Evolutionary conservation across 2,888 invertebrate species (phyloP), one percentile per base, ranked within the genome.

Genomic region (Epicampocera succincta): DNA sequence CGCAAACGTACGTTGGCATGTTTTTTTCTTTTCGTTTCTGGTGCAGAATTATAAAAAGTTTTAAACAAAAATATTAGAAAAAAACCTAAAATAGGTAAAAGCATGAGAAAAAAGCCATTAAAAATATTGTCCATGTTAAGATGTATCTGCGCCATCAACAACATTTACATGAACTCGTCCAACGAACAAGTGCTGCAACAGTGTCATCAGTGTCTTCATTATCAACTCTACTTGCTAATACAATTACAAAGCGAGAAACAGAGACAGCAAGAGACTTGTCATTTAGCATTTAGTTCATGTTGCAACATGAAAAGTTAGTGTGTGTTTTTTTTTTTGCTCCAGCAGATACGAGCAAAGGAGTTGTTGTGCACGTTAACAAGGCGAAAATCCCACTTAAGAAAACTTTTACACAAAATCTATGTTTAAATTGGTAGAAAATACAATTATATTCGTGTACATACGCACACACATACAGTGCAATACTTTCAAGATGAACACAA

Each of bases 381-480:
- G 65, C 54, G 74, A 60, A 82, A 82, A 82, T 82, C 74, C 74
- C 78, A 82, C 82, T 82, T 82, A 78, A 71, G 78, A 74, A 82
- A 82, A 82, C 48, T 78, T 82, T 78, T 71, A 75, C 71, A 74
- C 42, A 78, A 82, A 52, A 71, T 74, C 52, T 61, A 71, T 72
- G 78, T 78, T 78, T 48, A 78, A 82, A 78, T 78, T 78, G 69
- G 46, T 75, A 71, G 50, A 69, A 72, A 33, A 56, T 63, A 54
- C 19, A 61, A 61, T 52, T 33, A 44, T 4, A 52, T 17, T 19
- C 11, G 19, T 68, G 29, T 42, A 44, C 42, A 61, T 6, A 8
- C 8, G 33, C 1, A 33, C 6, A 33, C 8, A 33, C 9, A 33
- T 8, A 2, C 40, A 17, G 17, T 25, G 33, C 38, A 13, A 21